These are phyloP conservation scores for Esox niger DNA, from an alignment of 2,113 vertebrate species.

Conservation along the genomic window DNA sequence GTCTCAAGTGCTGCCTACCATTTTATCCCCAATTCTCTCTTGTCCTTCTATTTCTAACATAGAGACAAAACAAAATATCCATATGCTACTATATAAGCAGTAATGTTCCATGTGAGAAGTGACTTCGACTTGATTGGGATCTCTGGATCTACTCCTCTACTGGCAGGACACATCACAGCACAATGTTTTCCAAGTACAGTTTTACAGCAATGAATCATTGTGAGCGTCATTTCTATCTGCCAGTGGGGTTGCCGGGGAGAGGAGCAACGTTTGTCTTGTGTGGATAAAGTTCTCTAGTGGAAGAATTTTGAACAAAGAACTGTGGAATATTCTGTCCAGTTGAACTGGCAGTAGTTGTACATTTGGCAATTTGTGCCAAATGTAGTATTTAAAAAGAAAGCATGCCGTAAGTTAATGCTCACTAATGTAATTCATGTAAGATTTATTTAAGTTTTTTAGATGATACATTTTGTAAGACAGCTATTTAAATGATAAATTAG, in stretches of 20 bases:
- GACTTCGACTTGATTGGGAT: background rate
- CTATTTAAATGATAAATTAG: no score
- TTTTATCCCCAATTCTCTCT: background rate
- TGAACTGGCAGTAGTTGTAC: no score
- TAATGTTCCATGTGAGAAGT: no score
- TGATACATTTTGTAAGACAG: no score
- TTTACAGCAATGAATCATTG: slow-evolving; percentile 46
- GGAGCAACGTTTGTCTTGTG: slow-evolving; percentile 32
- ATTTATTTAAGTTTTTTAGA: no score
- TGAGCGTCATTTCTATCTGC: slow-evolving; percentile 36
- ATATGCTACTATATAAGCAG: no score
- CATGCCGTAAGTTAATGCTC: no score
- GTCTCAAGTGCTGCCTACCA: background rate
- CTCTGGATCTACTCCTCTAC: background rate
- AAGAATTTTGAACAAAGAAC: slow-evolving; percentile 23
- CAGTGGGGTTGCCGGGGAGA: slow-evolving; percentile 18
- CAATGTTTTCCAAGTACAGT: slow-evolving; percentile 19
- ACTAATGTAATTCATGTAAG: no score
- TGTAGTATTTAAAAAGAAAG: no score
- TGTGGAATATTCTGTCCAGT: slow-evolving; percentile 31
- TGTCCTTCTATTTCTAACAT: no score
- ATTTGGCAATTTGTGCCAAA: no score
- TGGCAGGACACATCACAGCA: slow-evolving; percentile 7
- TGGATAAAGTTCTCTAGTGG: slow-evolving; percentile 48
- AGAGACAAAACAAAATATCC: no score